Evolutionary conservation across 2,888 invertebrate genomes (phyloP).

Genomic region (Synergus itoensis): DNA sequence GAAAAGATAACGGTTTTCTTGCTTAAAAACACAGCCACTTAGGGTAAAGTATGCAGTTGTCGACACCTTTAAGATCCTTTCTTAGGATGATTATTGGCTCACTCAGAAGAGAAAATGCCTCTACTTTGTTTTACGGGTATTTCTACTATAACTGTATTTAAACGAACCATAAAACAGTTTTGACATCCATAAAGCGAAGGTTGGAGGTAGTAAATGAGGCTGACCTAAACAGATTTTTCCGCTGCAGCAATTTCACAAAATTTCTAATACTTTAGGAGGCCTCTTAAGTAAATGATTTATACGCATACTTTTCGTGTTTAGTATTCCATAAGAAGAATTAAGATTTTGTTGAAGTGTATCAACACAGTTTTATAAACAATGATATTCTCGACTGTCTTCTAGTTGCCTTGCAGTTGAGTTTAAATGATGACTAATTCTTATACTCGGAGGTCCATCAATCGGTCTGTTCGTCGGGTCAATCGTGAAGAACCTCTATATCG

Average conservation of each 20-base stretch:
- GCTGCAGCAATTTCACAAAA: background rate
- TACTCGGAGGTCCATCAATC: too few species aligned
- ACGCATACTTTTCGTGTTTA: background rate
- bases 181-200: background rate
- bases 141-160: background rate
- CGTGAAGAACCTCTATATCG: too few species aligned
- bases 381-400: too few species aligned
- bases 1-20: background rate
- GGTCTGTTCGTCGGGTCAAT: too few species aligned
- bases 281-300: background rate
- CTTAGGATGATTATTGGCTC: background rate
- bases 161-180: background rate
- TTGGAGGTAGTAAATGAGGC: background rate
- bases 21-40: background rate
- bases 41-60: slow-evolving; percentile 6
- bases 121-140: background rate
- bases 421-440: too few species aligned
- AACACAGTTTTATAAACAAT: too few species aligned
- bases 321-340: background rate
- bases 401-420: too few species aligned
- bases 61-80: background rate
- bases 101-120: background rate
- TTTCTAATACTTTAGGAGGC: background rate
- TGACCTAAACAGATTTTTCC: background rate
- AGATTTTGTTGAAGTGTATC: too few species aligned